phyloP scores from a whole-genome alignment of 2,113 vertebrate genomes.

The Protobothrops mucrosquamatus region DNA sequence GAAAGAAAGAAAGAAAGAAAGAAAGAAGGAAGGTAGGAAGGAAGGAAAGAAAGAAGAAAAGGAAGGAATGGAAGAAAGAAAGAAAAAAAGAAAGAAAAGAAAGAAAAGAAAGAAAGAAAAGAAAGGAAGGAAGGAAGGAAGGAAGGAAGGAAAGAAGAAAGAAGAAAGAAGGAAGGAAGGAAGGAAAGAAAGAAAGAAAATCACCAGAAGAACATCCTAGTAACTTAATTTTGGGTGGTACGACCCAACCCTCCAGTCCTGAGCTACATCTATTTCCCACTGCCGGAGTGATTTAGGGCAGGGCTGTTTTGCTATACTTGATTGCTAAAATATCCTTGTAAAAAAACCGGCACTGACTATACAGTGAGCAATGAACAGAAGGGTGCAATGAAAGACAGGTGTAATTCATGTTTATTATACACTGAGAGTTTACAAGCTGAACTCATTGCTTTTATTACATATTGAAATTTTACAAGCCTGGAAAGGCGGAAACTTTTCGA shows the following conservation, averaged over 20 bases:
- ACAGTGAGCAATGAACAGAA: background rate
- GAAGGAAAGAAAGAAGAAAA: too few species aligned
- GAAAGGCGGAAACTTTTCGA: background rate
- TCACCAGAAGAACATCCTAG: background rate
- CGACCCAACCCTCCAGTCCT: background rate
- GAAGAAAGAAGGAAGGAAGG: too few species aligned
- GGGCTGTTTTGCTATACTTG: conserved; percentile 29
- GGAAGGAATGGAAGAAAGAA: too few species aligned
- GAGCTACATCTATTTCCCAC: background rate
- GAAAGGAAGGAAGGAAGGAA: too few species aligned
- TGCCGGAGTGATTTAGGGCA: background rate
- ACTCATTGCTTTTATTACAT: conserved; percentile 28
- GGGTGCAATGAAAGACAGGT: background rate
- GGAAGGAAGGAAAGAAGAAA: too few species aligned
- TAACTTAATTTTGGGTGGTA: background rate
- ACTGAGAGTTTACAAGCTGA: conserved; percentile 9
- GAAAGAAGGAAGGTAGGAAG: too few species aligned
- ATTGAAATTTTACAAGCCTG: conserved; percentile 34
- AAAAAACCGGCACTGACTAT: background rate
- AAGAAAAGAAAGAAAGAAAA: too few species aligned
- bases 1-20: too few species aligned
- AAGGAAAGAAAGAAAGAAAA: too few species aligned
- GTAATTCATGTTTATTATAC: background rate
- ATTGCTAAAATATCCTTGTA: conserved; percentile 36
- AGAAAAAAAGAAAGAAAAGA: too few species aligned